These are phyloP conservation scores for Schrankia costaestrigalis DNA, from an alignment of 2,888 invertebrate genomes.

Conservation along the genomic window DNA sequence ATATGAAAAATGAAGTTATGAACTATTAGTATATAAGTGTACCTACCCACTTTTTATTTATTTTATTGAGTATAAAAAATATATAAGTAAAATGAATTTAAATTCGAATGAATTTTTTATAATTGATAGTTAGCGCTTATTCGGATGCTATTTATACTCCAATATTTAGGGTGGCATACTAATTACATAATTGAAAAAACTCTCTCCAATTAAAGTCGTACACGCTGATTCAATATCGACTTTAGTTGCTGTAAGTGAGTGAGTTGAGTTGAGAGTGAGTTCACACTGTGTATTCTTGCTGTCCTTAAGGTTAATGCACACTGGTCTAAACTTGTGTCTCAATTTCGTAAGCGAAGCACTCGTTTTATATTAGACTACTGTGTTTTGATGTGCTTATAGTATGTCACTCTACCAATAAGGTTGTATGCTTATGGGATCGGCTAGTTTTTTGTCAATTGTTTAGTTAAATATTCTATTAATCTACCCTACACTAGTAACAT, in stretches of 20 bases:
- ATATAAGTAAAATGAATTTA: constrained; percentile 46
- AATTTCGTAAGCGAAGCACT: no score
- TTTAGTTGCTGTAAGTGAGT: no score
- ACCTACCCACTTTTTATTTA: constrained; percentile 67
- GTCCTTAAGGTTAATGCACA: no score
- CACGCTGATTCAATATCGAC: no score
- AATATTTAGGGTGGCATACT: constrained; percentile 16
- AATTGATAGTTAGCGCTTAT: constrained; percentile 42
- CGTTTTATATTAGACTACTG: no score
- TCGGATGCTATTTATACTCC: constrained; percentile 23
- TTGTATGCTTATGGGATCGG: constrained; percentile 35
- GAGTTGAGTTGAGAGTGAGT: no score
- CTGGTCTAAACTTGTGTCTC: no score
- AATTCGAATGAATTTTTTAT: constrained; percentile 42
- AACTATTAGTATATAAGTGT: constrained; percentile 70
- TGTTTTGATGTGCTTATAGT: constrained; percentile 8
- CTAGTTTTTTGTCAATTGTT: constrained; percentile 57
- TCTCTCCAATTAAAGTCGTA: no score
- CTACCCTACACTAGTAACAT: constrained; percentile 29
- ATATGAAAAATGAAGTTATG: constrained; percentile 66
- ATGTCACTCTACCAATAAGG: constrained; percentile 16
- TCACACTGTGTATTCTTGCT: no score
- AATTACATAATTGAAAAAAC: constrained; percentile 25
- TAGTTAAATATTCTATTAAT: constrained; percentile 45
- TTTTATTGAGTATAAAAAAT: constrained; percentile 42